Evolutionary conservation across 2,888 invertebrate genomes (phyloP).

Genomic region (Reticulitermes lucifugus): DNA sequence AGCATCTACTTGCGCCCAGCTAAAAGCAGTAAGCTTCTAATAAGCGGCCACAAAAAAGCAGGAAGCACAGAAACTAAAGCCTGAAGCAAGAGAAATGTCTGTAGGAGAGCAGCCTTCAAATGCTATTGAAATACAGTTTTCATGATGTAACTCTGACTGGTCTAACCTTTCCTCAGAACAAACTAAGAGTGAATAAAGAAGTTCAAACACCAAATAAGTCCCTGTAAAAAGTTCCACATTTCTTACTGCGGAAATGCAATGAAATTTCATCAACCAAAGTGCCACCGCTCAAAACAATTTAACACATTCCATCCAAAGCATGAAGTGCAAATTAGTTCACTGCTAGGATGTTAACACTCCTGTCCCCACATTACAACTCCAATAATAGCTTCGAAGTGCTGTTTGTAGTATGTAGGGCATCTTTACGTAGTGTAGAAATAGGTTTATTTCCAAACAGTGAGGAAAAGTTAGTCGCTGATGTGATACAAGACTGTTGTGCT

Average conservation of each 20-base stretch:
- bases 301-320: not conserved
- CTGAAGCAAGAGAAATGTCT: constrained; percentile 48
- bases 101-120: constrained; percentile 42
- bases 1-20: constrained; percentile 55
- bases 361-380: constrained; percentile 20
- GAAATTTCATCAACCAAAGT: constrained; percentile 13
- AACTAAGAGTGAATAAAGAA: constrained; percentile 26
- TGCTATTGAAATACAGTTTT: constrained; percentile 26
- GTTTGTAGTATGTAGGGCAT: constrained; percentile 21
- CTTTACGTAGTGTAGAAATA: constrained; percentile 22
- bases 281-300: not conserved
- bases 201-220: constrained; percentile 23
- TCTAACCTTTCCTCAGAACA: constrained; percentile 53
- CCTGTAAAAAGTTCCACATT: constrained; percentile 18
- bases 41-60: constrained; percentile 54
- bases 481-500: constrained; percentile 47
- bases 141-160: constrained; percentile 27
- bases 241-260: constrained; percentile 22
- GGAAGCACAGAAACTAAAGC: constrained; percentile 53
- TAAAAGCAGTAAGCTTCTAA: constrained; percentile 54
- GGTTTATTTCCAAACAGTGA: constrained; percentile 41
- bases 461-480: constrained; percentile 52
- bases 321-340: not conserved
- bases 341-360: not conserved
- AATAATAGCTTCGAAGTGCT: not conserved